Base-by-base conservation (phyloP, 2,797 vertebrate species). In the Acanthurus tractus region DNA sequence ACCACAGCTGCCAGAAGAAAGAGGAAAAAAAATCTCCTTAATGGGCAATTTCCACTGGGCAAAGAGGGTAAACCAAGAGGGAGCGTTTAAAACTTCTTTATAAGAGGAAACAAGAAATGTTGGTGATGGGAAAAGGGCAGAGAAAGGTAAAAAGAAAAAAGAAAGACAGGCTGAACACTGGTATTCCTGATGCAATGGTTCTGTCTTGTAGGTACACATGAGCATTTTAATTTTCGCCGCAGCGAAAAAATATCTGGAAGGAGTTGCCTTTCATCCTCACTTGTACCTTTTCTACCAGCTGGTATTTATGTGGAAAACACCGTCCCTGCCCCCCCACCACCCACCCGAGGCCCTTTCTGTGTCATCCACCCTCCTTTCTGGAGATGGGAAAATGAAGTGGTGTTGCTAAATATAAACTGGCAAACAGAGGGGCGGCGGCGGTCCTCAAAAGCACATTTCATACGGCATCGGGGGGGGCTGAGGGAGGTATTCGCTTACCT, bases 401-500 rank as follows among this genome's bases (percentile, higher is more conserved):
- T 72, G 76, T 75, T 20, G 96, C 96, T 97, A 96, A 96, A 97
- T 97, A 97, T 97, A 95, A 92, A 95, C 96, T 85, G 89, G 95
- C 94, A 96, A 96, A 96, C 95, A 81, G 76, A 70, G 80, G 73
- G 85, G 72, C 90, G 82, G 84, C 14, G 82, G 87, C 15, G n/a
- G 70, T 93, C 95, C 96, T 96, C 78, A 90, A 96, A 96, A 96
- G 96, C 96, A 95, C 94, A 95, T 96, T 96, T 95, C 95, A 87
- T 92, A 92, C 92, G 90, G 92, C 91, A 91, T 94, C 92, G 92
- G 93, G 93, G 76, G 76, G 71, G 66, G 59, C 1, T n/a, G 57
- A 46, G 48, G 66, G 86, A 78, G 96, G 94, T 96, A 96, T 87
- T 96, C 95, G 93, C 95, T 96, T 96, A 96, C 96, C 96, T 98